Base-by-base conservation (phyloP, 2,113 vertebrate genomes). In the Pogonocichla stellata region DNA sequence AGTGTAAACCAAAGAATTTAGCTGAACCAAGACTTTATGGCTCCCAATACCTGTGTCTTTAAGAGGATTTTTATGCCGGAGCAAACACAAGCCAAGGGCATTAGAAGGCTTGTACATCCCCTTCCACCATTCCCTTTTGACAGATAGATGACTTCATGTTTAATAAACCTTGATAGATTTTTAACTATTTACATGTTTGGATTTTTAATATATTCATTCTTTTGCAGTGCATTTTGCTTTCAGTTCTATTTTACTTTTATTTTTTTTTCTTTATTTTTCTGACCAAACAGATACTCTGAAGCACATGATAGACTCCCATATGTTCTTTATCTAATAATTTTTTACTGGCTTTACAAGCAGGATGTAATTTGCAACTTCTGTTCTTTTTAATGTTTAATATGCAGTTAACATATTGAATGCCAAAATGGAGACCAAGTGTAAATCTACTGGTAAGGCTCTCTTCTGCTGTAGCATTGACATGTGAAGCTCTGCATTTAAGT, bases 31-130 rank as follows among this genome's bases (percentile, higher is more conserved):
- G 85, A 50, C n/a, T 31, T 80, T 19, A 10, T 16, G 14, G 28
- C 28, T 91, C n/a, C 19, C 42, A 57, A 9, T 19, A 15, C 0
- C 0, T 23, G 4, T 77, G 6, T 51, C n/a, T 80, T 74, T 69
- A 31, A 47, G 50, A 86, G 72, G n/a, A 34, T 69, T 31, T 71
- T 10, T 0, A 42, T 82, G 56, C 33, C 1, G 7, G 12, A 74
- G 43, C 25, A 66, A n/a, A 48, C 8, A 18, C 1, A 12, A 10
- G 14, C 29, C 0, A 12, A 72, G 33, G 43, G 9, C n/a, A 34
- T 31, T 69, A 51, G 71, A 56, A 64, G 9, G 14, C 33, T 78
- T 80, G 10, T 33, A 29, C 10, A 79, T 88, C 24, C n/a, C 9
- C 10, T 40, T 91, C 22, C 14, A 47, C 19, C 10, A 13, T 62